Base-by-base conservation (phyloP, 1,140 invertebrate genomes). In the Brachionus manjavacas region DNA sequence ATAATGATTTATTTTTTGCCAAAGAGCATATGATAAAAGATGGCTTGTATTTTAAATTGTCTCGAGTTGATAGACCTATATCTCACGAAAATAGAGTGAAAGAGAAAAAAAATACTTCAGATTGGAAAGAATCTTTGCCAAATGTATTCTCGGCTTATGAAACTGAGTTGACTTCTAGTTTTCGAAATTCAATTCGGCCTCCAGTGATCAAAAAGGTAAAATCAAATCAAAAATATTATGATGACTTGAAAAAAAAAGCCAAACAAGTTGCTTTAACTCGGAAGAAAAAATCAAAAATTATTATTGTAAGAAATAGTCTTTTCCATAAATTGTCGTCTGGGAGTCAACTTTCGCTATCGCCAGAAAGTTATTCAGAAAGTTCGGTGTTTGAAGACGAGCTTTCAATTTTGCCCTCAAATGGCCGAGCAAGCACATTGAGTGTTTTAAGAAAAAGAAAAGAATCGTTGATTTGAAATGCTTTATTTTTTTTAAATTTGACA, bases 1-100 rank as follows among this genome's bases (percentile, higher is more conserved):
- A 81, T 68, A 64, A 81, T 25, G 41, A 81, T 64, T 64, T 81
- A 28, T 81, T 81, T 43, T 64, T 43, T 64, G 79, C 52, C 39
- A 81, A 81, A 81, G 79, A 81, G 23, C 79, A 81, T 28, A 81
- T 81, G 79, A 1, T 81, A 31, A 23, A 81, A 20, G 20, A 23
- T 60, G 52, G 79, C 0, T 9, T 64, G 14, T 2, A 35, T 4
- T 55, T 25, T 60, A 55, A 80, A 52, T 52, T 55, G 8, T 64
- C 76, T 14, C 11, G 74, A 16, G 14, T 39, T 35, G n/a, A 80
- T 3, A n/a, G 11, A 60, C 16, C 16, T 16, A 55, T 41, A 52
- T 64, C 14, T 2, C 12, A 23, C 2, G 31, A 31, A 81, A 41
- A 11, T 31, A 43, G 20, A 35, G 1, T 16, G 12, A 60, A 43